Conservation (phyloP, 2,113 vertebrate genomes). For the Genyomyrus donnyi region DNA sequence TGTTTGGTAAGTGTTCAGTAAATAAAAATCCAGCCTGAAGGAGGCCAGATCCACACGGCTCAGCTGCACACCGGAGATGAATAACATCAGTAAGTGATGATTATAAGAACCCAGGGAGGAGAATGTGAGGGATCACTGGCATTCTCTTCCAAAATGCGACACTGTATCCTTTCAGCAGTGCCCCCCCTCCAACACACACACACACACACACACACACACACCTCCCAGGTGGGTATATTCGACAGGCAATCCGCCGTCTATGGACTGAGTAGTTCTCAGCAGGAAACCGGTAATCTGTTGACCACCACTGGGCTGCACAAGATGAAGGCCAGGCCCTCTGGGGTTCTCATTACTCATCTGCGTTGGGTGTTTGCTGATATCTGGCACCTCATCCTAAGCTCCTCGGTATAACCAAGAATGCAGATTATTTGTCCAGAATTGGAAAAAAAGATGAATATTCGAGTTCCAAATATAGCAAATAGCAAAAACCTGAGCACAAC, state of each 20-base stretch:
- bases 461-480: background rate
- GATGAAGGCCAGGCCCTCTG: background rate
- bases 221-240: background rate
- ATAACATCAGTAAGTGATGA: background rate
- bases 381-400: background rate
- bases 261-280: background rate
- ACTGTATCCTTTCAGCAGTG: background rate
- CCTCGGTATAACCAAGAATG: background rate
- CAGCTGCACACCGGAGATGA: background rate
- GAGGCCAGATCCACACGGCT: background rate
- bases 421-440: background rate
- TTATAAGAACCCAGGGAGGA: background rate
- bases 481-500: background rate
- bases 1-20: background rate
- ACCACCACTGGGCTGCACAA: background rate
- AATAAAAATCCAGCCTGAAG: background rate
- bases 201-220: no score
- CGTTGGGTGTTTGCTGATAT: background rate
- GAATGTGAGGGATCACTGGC: background rate
- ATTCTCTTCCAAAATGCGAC: background rate
- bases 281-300: background rate
- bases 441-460: background rate
- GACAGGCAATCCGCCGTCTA: background rate
- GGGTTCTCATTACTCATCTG: background rate
- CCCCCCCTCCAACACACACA: background rate